Evolutionary conservation across 2,888 invertebrate species (phyloP).

Genomic region (Liposcelis brunnea): DNA sequence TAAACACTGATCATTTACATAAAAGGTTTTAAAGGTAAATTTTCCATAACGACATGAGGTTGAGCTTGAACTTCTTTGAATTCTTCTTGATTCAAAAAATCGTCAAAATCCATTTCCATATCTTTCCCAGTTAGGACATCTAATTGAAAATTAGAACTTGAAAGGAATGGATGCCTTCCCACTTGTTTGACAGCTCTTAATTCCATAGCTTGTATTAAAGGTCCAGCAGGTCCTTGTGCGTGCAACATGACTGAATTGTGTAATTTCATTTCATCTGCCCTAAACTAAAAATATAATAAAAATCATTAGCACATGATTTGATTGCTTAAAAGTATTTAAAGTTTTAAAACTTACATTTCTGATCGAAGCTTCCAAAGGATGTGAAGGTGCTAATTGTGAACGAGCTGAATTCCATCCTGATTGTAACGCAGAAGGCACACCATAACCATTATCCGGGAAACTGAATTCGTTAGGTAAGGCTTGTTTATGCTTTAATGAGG

Average conservation of each 20-base stretch:
- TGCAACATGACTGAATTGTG: not conserved
- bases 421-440: not conserved
- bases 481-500: not conserved
- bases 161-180: not conserved
- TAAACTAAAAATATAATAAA: not conserved
- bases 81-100: not conserved
- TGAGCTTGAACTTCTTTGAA: not conserved
- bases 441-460: slow-evolving; percentile 1
- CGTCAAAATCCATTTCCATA: slow-evolving; percentile 7
- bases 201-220: slow-evolving; percentile 4
- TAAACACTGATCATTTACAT: too few species aligned
- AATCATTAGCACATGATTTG: too few species aligned
- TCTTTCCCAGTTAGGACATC: slow-evolving; percentile 7
- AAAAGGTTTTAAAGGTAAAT: not conserved
- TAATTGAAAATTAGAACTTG: slow-evolving; percentile 2
- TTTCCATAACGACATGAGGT: slow-evolving; percentile 6
- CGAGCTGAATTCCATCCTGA: not conserved
- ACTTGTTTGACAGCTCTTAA: not conserved
- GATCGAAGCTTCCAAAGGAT: not conserved
- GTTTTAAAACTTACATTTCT: not conserved
- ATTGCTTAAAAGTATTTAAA: too few species aligned
- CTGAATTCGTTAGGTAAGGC: not conserved
- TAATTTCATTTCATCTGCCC: not conserved
- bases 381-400: not conserved
- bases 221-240: slow-evolving; percentile 7